These are phyloP conservation scores for Catocala nupta DNA, from an alignment of 2,888 invertebrate species.

Conservation along the genomic window DNA sequence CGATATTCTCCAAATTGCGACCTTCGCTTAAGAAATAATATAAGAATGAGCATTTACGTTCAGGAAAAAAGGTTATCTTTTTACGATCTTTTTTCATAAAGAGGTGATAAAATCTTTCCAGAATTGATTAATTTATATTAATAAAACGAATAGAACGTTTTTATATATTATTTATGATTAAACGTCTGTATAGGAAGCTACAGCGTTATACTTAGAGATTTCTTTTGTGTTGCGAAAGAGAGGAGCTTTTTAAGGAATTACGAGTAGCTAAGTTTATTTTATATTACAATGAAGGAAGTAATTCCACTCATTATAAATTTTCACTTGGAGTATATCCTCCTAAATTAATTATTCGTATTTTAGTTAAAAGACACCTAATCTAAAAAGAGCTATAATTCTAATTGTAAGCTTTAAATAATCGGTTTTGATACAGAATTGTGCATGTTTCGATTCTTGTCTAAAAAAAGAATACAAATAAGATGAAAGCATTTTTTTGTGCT, in stretches of 20 bases:
- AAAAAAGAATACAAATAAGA: too few species aligned
- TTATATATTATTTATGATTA: slow-evolving; percentile 1
- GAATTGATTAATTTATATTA: background rate
- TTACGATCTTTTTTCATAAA: background rate
- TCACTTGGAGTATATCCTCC: background rate
- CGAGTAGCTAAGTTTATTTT: background rate
- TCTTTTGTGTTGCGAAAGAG: background rate
- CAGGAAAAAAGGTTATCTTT: background rate
- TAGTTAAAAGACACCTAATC: too few species aligned
- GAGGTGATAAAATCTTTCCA: background rate
- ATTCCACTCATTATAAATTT: background rate
- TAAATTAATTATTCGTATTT: background rate
- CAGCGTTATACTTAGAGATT: too few species aligned
- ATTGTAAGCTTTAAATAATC: too few species aligned
- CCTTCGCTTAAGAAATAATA: slow-evolving; percentile 27
- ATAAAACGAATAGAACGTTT: background rate
- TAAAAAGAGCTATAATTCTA: too few species aligned
- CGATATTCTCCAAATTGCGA: slow-evolving; percentile 27
- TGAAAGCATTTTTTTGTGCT: too few species aligned
- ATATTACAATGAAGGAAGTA: background rate
- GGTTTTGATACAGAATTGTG: too few species aligned
- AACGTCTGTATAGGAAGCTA: background rate
- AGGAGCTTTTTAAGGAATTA: background rate
- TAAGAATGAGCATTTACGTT: background rate
- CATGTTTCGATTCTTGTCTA: too few species aligned